Evolutionary conservation across 2,113 vertebrate genomes (phyloP).

Genomic region (Caranx melampygus): DNA sequence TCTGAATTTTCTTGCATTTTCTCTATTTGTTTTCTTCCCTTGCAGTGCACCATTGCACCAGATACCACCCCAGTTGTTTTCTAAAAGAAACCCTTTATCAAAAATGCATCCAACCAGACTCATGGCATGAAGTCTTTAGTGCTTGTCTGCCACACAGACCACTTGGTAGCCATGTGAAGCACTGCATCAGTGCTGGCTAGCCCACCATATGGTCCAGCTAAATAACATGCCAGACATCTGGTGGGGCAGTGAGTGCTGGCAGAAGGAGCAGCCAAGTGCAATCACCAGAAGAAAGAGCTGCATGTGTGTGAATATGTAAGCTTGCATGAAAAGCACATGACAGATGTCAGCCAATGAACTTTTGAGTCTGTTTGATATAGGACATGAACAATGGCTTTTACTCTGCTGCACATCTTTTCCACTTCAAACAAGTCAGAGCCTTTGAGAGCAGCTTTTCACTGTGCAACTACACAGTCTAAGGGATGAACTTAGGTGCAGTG

Average conservation of each 20-base stretch:
- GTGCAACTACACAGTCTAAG: too few relatives aligned
- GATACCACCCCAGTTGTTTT: not conserved
- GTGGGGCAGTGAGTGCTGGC: conserved; percentile 43
- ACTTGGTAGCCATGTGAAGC: conserved; percentile 50
- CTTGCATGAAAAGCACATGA: conserved; percentile 20
- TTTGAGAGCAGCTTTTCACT: not conserved
- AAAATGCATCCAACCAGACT: conserved; percentile 45
- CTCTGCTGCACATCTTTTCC: not conserved
- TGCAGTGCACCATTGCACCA: too few relatives aligned
- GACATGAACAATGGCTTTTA: not conserved
- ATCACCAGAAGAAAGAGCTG: conserved; percentile 32
- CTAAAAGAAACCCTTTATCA: conserved; percentile 15
- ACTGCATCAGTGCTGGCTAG: conserved; percentile 45
- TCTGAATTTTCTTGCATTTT: too few relatives aligned
- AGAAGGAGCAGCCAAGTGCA: conserved; percentile 40
- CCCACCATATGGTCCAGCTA: conserved; percentile 61
- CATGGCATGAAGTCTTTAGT: conserved; percentile 23
- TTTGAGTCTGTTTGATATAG: conserved; percentile 29
- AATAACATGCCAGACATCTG: conserved; percentile 71
- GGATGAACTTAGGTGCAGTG: too few relatives aligned
- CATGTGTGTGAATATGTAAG: conserved; percentile 32
- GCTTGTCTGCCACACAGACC: conserved; percentile 30
- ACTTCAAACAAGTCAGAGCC: not conserved
- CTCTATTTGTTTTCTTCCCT: too few relatives aligned
- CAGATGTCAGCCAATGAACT: conserved; percentile 23